Base-by-base conservation (phyloP, 2,113 vertebrate genomes). In the Lepus timidus region DNA sequence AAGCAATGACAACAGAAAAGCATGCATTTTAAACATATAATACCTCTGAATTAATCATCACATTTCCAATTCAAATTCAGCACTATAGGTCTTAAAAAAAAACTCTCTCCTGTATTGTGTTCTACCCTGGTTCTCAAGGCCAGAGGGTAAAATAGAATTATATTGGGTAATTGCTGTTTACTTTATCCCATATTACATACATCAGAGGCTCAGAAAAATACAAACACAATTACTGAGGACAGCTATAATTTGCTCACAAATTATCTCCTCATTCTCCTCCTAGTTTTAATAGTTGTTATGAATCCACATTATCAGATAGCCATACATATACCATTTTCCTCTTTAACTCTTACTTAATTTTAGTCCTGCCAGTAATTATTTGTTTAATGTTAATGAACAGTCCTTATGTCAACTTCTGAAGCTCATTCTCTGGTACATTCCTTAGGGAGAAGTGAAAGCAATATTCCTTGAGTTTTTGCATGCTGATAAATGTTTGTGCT, bases 21-120 rank as follows among this genome's bases (percentile, higher is more conserved):
- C 61, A 88, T n/a, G 64, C 23, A 49, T 87, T 93, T 91, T 78
- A 71, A 91, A 83, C 29, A 70, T 52, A 86, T 64, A 75, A 91
- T 52, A 74, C 17, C 44, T 87, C 67, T 75, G 51, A 78, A 71
- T 87, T 87, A 91, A 61, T 79, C 86, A 27, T 73, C 52, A 19
- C 49, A 91, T 91, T 95, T 93, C 36, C 11, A 88, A 74, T 79
- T 93, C 23, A 88, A 74, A 93, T 75, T 75, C 44, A 85, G 49
- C 23, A 85, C 10, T 31, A 33, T 33, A 78, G 33, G 44, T 44
- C 44, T 44, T 7, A 44, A 44, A 44, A 44, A 44, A 44, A 7
- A 44, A 44, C 44, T 23, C 20, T 29, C 3, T 73, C n/a, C n/a
- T 58, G 16, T 61, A 83, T 79, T 80, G 61, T 49, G 39, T 80